Percentiles rank a stretch among this genome's conserved stretches.
These are phyloP conservation scores for Andrena haemorrhoa DNA, from an alignment of 2,888 invertebrate species.

Conservation along the genomic window DNA sequence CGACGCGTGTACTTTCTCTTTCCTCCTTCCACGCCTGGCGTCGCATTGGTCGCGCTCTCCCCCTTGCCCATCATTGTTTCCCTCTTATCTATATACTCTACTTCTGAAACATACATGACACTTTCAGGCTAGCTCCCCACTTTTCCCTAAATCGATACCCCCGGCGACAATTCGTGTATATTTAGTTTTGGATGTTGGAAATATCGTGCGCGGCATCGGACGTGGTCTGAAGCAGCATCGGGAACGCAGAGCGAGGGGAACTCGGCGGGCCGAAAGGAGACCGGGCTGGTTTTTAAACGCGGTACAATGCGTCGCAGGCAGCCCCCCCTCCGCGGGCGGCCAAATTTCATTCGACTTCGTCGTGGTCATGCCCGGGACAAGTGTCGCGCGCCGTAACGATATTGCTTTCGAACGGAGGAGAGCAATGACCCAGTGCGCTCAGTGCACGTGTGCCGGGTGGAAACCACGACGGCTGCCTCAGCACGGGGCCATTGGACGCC, in stretches of 20 bases:
- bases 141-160: background rate
- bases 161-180: too few species aligned
- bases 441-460: conserved; percentile 80
- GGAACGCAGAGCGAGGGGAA: background rate
- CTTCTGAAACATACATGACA: too few species aligned
- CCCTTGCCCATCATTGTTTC: background rate
- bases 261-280: background rate
- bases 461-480: conserved; percentile 81
- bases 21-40: conserved; percentile 7
- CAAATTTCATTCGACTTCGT: conserved; percentile 53
- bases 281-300: conserved; percentile 19
- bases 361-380: conserved; percentile 60
- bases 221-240: background rate
- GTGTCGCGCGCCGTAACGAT: conserved; percentile 74
- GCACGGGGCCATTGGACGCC: conserved; percentile 78
- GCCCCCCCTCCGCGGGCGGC: background rate
- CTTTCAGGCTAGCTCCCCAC: too few species aligned
- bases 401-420: conserved; percentile 78
- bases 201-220: background rate
- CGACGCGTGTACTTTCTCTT: conserved; percentile 31
- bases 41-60: background rate
- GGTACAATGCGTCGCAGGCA: background rate
- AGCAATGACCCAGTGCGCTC: conserved; percentile 83
- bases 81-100: background rate
- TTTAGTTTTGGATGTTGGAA: too few species aligned